These are phyloP conservation scores for Cyaniris semiargus DNA, from an alignment of 2,888 invertebrate species.

Conservation along the genomic window DNA sequence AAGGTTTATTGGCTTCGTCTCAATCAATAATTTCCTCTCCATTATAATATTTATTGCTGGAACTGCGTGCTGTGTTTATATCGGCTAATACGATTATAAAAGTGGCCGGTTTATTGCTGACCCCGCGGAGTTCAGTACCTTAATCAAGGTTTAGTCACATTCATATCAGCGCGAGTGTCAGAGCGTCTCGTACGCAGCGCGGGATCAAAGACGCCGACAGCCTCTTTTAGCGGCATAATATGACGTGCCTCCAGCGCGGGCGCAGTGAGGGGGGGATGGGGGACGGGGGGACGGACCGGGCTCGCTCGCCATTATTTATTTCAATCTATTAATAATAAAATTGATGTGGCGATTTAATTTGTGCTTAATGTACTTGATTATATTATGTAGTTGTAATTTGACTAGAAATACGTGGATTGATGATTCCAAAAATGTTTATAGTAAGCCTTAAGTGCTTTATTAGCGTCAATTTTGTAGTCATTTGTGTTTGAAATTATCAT, in stretches of 20 bases:
- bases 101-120: slow-evolving; percentile 48
- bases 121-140: slow-evolving; percentile 76
- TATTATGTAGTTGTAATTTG: slow-evolving; percentile 1
- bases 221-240: slow-evolving; percentile 81
- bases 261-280: background rate
- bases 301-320: slow-evolving; percentile 78
- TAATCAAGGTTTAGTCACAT: slow-evolving; percentile 81
- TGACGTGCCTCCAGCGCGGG: slow-evolving; percentile 65
- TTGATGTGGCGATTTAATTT: slow-evolving; percentile 66
- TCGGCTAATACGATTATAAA: slow-evolving; percentile 30
- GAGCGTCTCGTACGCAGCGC: slow-evolving; percentile 62
- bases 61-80: slow-evolving; percentile 1
- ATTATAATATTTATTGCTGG: slow-evolving; percentile 12
- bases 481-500: background rate
- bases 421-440: slow-evolving; percentile 18
- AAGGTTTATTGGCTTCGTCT: slow-evolving; percentile 13
- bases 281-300: slow-evolving; percentile 59
- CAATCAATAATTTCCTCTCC: slow-evolving; percentile 16
- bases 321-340: slow-evolving; percentile 78
- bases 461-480: background rate
- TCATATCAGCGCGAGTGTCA: slow-evolving; percentile 77
- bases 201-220: slow-evolving; percentile 80
- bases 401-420: slow-evolving; percentile 10
- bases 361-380: slow-evolving; percentile 21
- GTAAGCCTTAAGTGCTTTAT: background rate